A percentile compares a stretch with the other conserved stretches of the same genome.
These are phyloP conservation scores for Drosophila neutralis DNA, from an alignment of 2,888 invertebrate species.

Conservation along the genomic window DNA sequence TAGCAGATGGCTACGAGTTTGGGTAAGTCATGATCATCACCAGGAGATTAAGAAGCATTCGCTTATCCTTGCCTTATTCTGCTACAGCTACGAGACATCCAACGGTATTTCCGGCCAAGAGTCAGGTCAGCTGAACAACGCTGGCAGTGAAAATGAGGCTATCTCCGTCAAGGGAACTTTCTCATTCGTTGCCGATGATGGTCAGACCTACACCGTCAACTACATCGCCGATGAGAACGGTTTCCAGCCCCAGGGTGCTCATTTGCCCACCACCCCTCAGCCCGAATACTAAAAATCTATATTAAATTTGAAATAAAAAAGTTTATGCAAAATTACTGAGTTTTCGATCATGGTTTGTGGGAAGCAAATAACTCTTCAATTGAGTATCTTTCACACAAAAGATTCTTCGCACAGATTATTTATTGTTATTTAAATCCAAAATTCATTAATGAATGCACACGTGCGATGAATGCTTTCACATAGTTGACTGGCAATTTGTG, in stretches of 20 bases:
- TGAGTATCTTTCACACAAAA: not conserved
- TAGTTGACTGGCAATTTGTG: not conserved
- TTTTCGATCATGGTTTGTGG: not conserved
- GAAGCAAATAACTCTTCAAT: not conserved
- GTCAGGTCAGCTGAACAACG: constrained; percentile 60
- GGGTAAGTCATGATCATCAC: constrained; percentile 1
- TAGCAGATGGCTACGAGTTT: no score
- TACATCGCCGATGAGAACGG: constrained; percentile 85
- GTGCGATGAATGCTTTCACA: not conserved
- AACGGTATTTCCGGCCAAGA: constrained; percentile 57
- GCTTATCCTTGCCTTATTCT: constrained; percentile 17
- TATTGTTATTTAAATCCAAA: not conserved
- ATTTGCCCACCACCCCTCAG: constrained; percentile 64
- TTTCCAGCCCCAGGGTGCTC: constrained; percentile 84
- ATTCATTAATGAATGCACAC: not conserved
- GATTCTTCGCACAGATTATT: not conserved
- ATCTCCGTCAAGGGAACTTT: constrained; percentile 70
- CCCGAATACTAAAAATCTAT: constrained; percentile 7
- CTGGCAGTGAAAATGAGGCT: no score
- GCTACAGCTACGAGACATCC: constrained; percentile 56
- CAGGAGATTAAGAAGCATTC: no score
- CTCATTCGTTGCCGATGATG: constrained; percentile 65
- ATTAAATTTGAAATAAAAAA: constrained; percentile 24
- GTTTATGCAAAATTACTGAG: constrained; percentile 49
- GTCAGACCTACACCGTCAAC: constrained; percentile 62